A percentile compares a stretch with the other conserved stretches of the same genome.
phyloP scores from a whole-genome alignment of 1,140 invertebrate species.

The Macrotrachela quadricornifera region DNA sequence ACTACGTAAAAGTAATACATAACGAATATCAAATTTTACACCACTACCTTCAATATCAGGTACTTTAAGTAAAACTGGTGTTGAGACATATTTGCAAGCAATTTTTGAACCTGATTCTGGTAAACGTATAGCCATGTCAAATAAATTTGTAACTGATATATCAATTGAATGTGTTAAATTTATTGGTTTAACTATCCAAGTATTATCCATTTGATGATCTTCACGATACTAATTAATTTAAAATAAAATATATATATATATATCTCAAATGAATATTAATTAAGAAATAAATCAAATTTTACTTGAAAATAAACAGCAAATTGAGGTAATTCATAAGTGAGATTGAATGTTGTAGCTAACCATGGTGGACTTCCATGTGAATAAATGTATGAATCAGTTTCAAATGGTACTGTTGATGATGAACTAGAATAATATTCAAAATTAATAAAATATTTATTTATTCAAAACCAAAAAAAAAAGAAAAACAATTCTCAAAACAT shows the following conservation, averaged over 20 bases:
- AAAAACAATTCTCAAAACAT: no score
- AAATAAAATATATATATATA: no score
- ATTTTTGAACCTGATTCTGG: conserved; percentile 53
- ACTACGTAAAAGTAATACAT: conserved; percentile 54
- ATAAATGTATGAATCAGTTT: no score
- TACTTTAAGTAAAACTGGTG: conserved; percentile 57
- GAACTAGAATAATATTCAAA: no score
- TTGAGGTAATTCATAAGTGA: conserved; percentile 54
- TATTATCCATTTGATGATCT: conserved; percentile 47
- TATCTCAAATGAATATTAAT: no score
- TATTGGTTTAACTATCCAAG: conserved; percentile 80
- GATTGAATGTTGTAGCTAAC: conserved; percentile 65
- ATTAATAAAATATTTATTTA: no score
- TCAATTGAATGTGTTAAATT: conserved; percentile 67
- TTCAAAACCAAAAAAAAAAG: no score
- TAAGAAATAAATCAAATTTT: conserved; percentile 30
- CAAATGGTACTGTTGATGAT: no score
- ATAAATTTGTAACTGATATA: conserved; percentile 54
- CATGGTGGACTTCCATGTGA: conserved; percentile 37
- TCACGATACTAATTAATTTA: conserved; percentile 30
- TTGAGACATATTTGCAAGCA: conserved; percentile 57
- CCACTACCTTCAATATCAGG: conserved; percentile 39
- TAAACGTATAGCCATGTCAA: conserved; percentile 51
- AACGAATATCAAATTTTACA: conserved; percentile 76
- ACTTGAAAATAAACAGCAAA: conserved; percentile 60